Base-by-base conservation (phyloP, 1,140 invertebrate genomes). In the Pogonus chalceus region DNA sequence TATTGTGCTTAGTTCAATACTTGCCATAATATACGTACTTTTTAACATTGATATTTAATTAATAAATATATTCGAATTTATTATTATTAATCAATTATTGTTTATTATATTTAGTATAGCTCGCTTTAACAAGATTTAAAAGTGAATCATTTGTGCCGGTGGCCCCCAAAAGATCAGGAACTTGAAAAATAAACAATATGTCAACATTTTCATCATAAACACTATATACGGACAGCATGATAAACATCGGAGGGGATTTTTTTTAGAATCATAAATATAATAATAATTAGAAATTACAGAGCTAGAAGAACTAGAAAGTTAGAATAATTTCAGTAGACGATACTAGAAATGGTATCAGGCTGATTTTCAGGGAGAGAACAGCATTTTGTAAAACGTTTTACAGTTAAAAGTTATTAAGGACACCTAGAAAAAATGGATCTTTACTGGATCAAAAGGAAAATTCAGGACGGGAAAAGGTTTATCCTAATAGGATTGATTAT, bases 1-100 rank as follows among this genome's bases (percentile, higher is more conserved):
- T 62, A 62, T 62, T 62, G 60, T 62, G 60, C 60, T 62, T 62
- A 62, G 48, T 61, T 59, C 55, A 59, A 61, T 60, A 58, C 57
- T 62, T 62, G 56, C 58, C 56, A 56, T 62, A 58, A 53, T 58
- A 60, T 53, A 43, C 37, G 37, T 37, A 56, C 31, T 51, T 52
- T 61, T 59, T 58, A 62, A 62, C 60, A 62, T 52, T 60, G 58
- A 62, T 50, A 49, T 52, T 56, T 62, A 48, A 58, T 43, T 43
- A 43, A 43, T 43, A 43, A 43, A 43, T 43, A 43, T 43, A 43
- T 43, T 43, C 37, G 9, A 12, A 18, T 12, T 12, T 43, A 12
- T 43, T 43, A 43, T 43, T 43, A 12, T 43, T 31, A 31, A 31
- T 43, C 37, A 58, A 53, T 62, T 53, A 49, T 35, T 55, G 20